A percentile compares a stretch with the other conserved stretches of the same genome.
These are phyloP conservation scores for Octopus sinensis DNA, from an alignment of 1,140 invertebrate species.

Conservation along the genomic window DNA sequence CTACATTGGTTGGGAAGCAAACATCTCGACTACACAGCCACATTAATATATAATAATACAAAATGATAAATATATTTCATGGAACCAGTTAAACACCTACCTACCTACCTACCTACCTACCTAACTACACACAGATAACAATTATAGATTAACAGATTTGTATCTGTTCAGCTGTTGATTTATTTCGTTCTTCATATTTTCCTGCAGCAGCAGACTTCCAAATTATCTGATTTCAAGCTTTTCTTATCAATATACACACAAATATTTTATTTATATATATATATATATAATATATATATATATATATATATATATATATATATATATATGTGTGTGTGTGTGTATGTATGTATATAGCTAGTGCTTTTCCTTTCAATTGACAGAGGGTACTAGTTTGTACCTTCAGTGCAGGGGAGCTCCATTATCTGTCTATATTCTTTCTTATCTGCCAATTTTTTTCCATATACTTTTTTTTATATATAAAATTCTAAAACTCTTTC, in stretches of 20 bases:
- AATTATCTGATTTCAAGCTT: too few relatives aligned
- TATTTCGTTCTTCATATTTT: too few relatives aligned
- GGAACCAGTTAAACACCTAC: too few relatives aligned
- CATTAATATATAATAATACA: too few relatives aligned
- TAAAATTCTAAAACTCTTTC: neutral
- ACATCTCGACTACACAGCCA: too few relatives aligned
- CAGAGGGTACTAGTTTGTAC: neutral
- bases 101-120: too few relatives aligned
- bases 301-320: conserved; percentile 13
- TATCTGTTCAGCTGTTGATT: too few relatives aligned
- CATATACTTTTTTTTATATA: neutral
- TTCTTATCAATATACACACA: neutral
- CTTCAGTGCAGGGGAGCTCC: neutral
- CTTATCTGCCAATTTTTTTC: neutral
- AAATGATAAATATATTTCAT: too few relatives aligned
- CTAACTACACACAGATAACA: too few relatives aligned
- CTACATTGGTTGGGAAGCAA: too few relatives aligned
- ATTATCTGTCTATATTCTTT: neutral
- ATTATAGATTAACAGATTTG: too few relatives aligned
- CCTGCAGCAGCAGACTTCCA: too few relatives aligned
- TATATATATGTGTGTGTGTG: conserved; percentile 16
- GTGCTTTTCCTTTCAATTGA: neutral
- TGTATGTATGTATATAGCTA: neutral
- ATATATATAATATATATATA: conserved; percentile 5
- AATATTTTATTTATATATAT: neutral